Base-by-base conservation (phyloP, 2,888 invertebrate species). In the Drosophila antonietae region DNA sequence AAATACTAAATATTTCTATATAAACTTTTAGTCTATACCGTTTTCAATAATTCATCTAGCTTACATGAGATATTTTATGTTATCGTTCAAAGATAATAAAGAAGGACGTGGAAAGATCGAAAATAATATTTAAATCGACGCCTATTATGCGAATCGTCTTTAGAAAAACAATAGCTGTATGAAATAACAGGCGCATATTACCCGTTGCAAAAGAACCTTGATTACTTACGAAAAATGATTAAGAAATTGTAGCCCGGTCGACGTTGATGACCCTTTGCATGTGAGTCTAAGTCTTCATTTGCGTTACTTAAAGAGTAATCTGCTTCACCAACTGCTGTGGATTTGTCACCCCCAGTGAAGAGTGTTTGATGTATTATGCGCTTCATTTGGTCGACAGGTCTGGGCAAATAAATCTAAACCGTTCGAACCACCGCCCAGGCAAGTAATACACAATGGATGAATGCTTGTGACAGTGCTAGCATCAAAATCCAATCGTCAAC, bases 371-470 rank as follows among this genome's bases (percentile, higher is more conserved):
- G 91, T 92, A 93, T 93, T 93, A 93, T 93, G 93, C 91, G 93
- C 92, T 92, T 93, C 92, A 93, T 93, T 93, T 93, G 93, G 91
- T 90, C 92, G 93, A 93, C 93, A 93, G 93, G 92, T 92, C 92
- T 90, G 92, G 84, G 91, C 91, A 92, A 92, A 92, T 89, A 92
- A 88, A 90, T 82, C 82, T 83, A 80, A 73, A 77, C 71, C 80
- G 52, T 63, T 76, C 59, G 68, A 72, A 70, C 75, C 73, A 66
- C 71, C 66, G 69, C 62, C 59, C 69, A 52, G 60, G 57, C 61
- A 70, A 76, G 70, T 59, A 66, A 66, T 64, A 65, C 51, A 51
- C 60, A 69, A 61, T 46, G 43, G 56, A 61, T 60, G 53, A 79
- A 75, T 83, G 84, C 31, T 71, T 57, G 61, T 80, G 82, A 80